Conservation (phyloP, 1,140 invertebrate genomes). For the Metaphire vulgaris region DNA sequence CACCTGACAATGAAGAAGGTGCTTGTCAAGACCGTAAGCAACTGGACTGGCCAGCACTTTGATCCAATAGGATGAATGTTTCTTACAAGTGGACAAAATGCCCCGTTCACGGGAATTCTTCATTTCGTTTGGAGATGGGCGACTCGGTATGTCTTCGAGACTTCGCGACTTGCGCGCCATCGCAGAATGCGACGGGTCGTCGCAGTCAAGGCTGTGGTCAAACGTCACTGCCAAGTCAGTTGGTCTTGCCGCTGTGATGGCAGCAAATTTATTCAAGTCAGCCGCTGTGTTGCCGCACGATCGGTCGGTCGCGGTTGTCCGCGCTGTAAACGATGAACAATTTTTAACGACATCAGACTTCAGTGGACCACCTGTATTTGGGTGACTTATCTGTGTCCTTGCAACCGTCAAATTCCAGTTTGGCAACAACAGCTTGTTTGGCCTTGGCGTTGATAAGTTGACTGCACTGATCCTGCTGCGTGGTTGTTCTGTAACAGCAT, state of each 20-base stretch:
- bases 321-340: too few species aligned
- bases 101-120: background rate
- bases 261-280: too few species aligned
- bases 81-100: background rate
- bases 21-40: background rate
- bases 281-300: too few species aligned
- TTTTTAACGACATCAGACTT: too few species aligned
- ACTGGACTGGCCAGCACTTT: background rate
- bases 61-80: background rate
- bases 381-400: too few species aligned
- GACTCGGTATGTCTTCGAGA: constrained; percentile 46
- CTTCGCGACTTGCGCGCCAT: constrained; percentile 43
- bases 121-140: background rate
- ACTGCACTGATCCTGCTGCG: background rate
- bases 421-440: background rate
- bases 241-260: too few species aligned
- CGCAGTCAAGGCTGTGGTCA: too few species aligned
- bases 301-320: too few species aligned
- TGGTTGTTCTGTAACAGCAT: background rate
- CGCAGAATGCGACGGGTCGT: background rate
- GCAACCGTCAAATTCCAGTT: background rate
- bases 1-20: background rate
- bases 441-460: background rate
- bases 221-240: too few species aligned
- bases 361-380: too few species aligned